Conservation (phyloP, 2,797 vertebrate genomes). For the Spondyliosoma cantharus region DNA sequence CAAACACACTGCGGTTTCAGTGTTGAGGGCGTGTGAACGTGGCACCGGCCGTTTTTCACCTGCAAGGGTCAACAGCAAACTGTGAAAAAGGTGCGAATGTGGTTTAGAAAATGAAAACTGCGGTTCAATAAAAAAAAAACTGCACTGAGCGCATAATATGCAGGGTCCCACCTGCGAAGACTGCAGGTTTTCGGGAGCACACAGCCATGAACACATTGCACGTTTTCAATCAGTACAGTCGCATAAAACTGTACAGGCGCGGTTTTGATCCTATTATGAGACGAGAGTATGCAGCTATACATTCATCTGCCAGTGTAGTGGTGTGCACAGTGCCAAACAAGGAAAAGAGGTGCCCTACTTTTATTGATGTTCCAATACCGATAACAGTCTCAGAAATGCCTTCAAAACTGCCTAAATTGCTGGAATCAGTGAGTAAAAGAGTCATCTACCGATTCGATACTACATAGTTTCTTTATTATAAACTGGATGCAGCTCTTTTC, state of each 20-base stretch:
- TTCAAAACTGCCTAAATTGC: no score
- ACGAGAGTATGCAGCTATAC: neutral
- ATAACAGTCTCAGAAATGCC: no score
- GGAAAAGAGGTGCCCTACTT: neutral
- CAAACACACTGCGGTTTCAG: conserved; percentile 3
- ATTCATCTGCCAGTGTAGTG: neutral
- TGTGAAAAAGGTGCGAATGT: neutral
- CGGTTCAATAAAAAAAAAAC: no score
- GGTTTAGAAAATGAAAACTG: no score
- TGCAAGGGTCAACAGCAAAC: conserved; percentile 7
- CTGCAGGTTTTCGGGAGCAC: neutral
- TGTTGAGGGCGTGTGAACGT: neutral
- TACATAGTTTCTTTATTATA: no score
- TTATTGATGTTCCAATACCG: no score
- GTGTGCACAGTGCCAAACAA: neutral
- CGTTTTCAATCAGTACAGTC: neutral
- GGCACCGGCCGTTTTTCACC: neutral
- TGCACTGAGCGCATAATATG: neutral
- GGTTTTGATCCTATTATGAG: no score
- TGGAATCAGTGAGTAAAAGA: no score
- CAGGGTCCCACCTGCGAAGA: neutral
- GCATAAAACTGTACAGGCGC: neutral
- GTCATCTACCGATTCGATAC: no score
- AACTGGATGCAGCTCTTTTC: no score
- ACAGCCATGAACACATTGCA: neutral